A percentile compares a stretch with the other conserved stretches of the same genome.
These are phyloP conservation scores for Drosophila azteca DNA, from an alignment of 1,140 invertebrate genomes.

Conservation along the genomic window DNA sequence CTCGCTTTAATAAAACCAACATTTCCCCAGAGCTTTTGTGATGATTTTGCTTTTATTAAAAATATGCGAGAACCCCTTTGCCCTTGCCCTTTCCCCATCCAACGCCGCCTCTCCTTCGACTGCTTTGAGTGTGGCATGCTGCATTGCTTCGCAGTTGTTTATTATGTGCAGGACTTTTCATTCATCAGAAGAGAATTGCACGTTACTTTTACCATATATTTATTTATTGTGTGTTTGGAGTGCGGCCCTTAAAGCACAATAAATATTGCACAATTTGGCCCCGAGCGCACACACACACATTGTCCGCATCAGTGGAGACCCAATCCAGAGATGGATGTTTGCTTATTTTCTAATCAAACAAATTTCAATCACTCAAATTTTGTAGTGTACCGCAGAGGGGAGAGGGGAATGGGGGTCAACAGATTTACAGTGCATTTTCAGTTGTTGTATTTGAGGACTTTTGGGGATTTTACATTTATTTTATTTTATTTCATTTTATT, in stretches of 20 bases:
- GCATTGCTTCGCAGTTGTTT: constrained; percentile 68
- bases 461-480: constrained; percentile 28
- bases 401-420: background rate
- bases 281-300: constrained; percentile 31
- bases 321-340: constrained; percentile 8
- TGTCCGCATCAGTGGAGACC: constrained; percentile 28
- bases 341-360: constrained; percentile 50
- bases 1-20: constrained; percentile 68
- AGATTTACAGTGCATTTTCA: constrained; percentile 40
- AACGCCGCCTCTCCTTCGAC: background rate
- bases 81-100: background rate
- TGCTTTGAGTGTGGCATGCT: constrained; percentile 26
- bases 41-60: constrained; percentile 79
- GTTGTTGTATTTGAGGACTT: constrained; percentile 43
- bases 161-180: constrained; percentile 74
- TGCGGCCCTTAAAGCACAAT: constrained; percentile 47
- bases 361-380: constrained; percentile 56
- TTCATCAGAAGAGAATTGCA: constrained; percentile 49
- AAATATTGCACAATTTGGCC: constrained; percentile 53
- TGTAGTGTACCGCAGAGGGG: constrained; percentile 21
- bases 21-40: constrained; percentile 63
- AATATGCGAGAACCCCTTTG: constrained; percentile 27
- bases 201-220: constrained; percentile 47
- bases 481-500: constrained; percentile 38
- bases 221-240: constrained; percentile 29